A percentile compares a stretch with the other conserved stretches of the same genome.
Evolutionary conservation across 2,113 vertebrate species (phyloP).

Genomic region (Gymnobelideus leadbeateri): DNA sequence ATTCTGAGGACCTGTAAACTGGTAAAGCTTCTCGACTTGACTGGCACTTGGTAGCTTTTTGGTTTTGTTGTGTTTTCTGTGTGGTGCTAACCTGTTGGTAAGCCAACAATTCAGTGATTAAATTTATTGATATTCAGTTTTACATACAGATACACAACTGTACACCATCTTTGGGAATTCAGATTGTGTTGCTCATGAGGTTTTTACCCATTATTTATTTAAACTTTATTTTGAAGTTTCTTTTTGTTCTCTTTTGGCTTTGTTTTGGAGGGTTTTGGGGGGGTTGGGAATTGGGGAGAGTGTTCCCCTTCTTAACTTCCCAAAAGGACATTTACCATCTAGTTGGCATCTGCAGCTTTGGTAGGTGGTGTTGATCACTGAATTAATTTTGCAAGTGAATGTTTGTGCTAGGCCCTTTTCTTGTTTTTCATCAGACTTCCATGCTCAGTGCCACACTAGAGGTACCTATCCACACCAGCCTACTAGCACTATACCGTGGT

Average conservation of each 20-base stretch:
- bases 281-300: neutral
- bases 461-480: slow-evolving; percentile 25
- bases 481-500: slow-evolving; percentile 42
- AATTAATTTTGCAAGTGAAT: slow-evolving; percentile 58
- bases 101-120: neutral
- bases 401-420: slow-evolving; percentile 55
- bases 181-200: slow-evolving; percentile 60
- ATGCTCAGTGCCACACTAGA: slow-evolving; percentile 26
- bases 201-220: slow-evolving; percentile 50
- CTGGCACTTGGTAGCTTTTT: slow-evolving; percentile 52
- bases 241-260: neutral
- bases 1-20: slow-evolving; percentile 35
- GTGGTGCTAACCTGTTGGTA: slow-evolving; percentile 55
- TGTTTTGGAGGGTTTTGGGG: neutral
- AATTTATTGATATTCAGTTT: neutral
- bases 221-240: slow-evolving; percentile 27
- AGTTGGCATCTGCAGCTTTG: slow-evolving; percentile 59
- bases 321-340: slow-evolving; percentile 38
- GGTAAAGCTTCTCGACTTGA: slow-evolving; percentile 59
- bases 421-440: slow-evolving; percentile 49
- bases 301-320: slow-evolving; percentile 45
- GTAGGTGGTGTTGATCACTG: slow-evolving; percentile 59
- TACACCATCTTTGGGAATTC: neutral
- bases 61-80: slow-evolving; percentile 57
- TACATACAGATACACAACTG: neutral